These are phyloP conservation scores for Leptonema lineaticorne DNA, from an alignment of 1,140 invertebrate species.

Conservation along the genomic window DNA sequence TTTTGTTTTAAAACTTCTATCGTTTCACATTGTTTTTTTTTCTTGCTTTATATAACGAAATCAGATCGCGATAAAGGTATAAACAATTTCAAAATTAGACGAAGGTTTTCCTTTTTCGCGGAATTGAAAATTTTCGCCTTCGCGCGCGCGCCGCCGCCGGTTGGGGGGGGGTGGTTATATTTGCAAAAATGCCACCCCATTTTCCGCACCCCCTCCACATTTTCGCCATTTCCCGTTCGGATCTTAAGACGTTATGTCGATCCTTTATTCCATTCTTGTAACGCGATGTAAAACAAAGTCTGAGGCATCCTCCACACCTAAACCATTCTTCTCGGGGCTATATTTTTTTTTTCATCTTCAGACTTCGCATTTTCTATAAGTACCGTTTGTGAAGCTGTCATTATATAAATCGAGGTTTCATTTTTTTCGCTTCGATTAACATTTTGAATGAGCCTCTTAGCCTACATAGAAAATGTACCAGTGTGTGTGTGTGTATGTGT, in stretches of 20 bases:
- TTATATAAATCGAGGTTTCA: slow-evolving; percentile 28
- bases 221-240: neutral
- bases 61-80: neutral
- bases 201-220: neutral
- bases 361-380: too few species aligned
- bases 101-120: neutral
- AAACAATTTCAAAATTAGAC: slow-evolving; percentile 5
- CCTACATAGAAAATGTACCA: slow-evolving; percentile 12
- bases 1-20: too few species aligned
- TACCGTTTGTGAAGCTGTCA: slow-evolving; percentile 15
- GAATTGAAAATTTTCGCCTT: slow-evolving; percentile 5
- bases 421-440: slow-evolving; percentile 25
- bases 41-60: too few species aligned
- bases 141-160: neutral
- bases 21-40: too few species aligned
- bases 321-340: too few species aligned
- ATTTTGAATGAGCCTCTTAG: slow-evolving; percentile 21
- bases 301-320: too few species aligned
- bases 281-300: slow-evolving; percentile 13
- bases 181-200: too few species aligned
- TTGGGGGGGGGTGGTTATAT: too few species aligned
- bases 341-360: too few species aligned
- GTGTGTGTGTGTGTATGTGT: too few species aligned
- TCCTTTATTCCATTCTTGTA: slow-evolving; percentile 11
- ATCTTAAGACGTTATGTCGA: neutral